Evolutionary conservation across 2,113 vertebrate genomes (phyloP), one percentile per base, ranked within the genome.

Genomic region (Dryoscopus gambensis): DNA sequence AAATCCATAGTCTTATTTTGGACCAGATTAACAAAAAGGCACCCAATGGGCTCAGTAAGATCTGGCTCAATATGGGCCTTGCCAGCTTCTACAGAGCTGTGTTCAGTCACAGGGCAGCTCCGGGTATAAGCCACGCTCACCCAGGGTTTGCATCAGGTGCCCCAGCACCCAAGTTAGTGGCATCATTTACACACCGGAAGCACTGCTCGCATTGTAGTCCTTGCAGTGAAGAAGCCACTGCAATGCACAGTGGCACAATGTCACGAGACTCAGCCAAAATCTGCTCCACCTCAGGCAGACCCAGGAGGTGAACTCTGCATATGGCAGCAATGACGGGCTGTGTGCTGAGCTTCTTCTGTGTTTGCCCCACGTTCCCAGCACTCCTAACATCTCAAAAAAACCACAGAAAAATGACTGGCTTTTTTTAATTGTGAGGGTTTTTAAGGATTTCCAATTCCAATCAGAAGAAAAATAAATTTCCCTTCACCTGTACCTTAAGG

Each of bases 341-440:
- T 3, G 33, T 21, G 31, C 57, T 49, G 42, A 79, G 62, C 28
- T 65, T 46, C 13, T 47, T 11, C 24, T 14, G 5, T 12, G 5
- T 37, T 30, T 37, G 62, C 15, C 62, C 7, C 27, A 20, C 49
- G 9, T n/a, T 57, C 22, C 11, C 15, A 62, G 24, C 20, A 47
- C 12, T 25, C 11, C 13, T 19, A 56, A 9, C 20, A 20, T 4
- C 23, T 23, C 4, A 49, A 67, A 89, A 78, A 53, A n/a, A 18
- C 5, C 15, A 23, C 15, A 27, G 13, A 56, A 47, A 50, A 78
- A 53, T 1, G 0, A 55, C 3, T 23, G 3, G 1, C 6, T n/a
- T 21, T 67, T 49, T 22, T 28, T 2, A 20, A 52, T 30, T 55
- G 11, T 18, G 11, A 52, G 5, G 3, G 7, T 21, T 79, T 59